Percentiles rank a stretch among this genome's conserved stretches.
Conservation (phyloP, 2,797 vertebrate species). For the Graptemys geographica region DNA sequence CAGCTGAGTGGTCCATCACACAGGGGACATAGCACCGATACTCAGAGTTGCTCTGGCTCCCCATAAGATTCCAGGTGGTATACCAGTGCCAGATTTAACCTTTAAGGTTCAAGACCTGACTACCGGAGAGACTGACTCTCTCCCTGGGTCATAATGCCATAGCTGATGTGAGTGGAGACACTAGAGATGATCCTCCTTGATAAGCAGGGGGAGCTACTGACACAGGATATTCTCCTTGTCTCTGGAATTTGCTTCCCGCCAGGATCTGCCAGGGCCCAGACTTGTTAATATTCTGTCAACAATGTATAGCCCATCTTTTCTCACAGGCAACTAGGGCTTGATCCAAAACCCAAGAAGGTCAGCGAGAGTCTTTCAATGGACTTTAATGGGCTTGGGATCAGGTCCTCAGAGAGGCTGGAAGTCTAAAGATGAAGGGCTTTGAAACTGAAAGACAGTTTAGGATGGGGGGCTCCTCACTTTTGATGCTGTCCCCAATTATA, state of each 20-base stretch:
- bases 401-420: rapidly evolving
- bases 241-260: neutral
- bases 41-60: neutral
- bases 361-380: rapidly evolving
- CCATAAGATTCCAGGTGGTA: neutral
- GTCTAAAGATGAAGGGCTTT: rapidly evolving
- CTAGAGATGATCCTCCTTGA: rapidly evolving
- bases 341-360: rapidly evolving
- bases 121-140: neutral
- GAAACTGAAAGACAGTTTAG: rapidly evolving
- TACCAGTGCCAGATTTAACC: neutral
- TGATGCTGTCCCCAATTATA: rapidly evolving
- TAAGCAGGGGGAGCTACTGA: neutral
- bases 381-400: rapidly evolving
- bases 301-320: neutral
- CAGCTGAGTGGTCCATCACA: neutral
- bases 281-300: rapidly evolving
- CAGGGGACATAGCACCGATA: neutral
- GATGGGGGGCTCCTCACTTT: neutral
- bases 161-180: neutral
- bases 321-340: neutral
- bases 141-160: neutral
- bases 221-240: rapidly evolving
- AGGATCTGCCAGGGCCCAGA: rapidly evolving
- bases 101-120: neutral